Conservation (phyloP, 2,888 invertebrate species). For the Anagyrus pseudococci region DNA sequence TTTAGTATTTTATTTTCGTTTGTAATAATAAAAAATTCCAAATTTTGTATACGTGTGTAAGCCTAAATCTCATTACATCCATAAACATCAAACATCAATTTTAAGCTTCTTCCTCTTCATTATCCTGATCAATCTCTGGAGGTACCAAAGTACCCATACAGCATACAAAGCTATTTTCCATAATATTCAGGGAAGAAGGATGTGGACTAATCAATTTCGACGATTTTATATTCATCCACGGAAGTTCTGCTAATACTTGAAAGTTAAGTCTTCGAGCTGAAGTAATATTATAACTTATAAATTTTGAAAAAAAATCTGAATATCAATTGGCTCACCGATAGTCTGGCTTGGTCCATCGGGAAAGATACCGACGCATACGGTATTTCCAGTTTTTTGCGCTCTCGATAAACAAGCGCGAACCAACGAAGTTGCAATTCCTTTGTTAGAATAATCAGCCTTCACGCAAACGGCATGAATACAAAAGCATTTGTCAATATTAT, state of each 20-base stretch:
- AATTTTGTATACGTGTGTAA: no score
- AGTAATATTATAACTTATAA: conserved; percentile 2
- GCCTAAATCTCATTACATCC: no score
- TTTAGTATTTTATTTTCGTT: no score
- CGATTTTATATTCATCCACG: conserved; percentile 8
- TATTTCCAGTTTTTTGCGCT: conserved; percentile 16
- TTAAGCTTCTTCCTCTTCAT: not conserved
- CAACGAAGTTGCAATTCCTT: conserved; percentile 46
- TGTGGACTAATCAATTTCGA: not conserved
- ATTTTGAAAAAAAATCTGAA: not conserved
- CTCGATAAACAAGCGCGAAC: conserved; percentile 42
- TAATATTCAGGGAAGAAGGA: not conserved
- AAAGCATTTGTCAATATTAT: conserved; percentile 31
- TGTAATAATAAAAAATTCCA: no score
- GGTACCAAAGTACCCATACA: conserved; percentile 18
- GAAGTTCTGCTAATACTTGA: conserved; percentile 4
- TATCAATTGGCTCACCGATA: conserved; percentile 39
- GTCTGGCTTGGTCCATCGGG: conserved; percentile 40
- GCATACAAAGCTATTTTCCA: conserved; percentile 16
- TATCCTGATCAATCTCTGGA: not conserved
- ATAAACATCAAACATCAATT: no score
- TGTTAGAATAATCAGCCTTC: conserved; percentile 25
- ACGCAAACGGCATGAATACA: conserved; percentile 43
- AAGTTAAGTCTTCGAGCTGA: conserved; percentile 28
- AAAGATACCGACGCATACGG: conserved; percentile 43